Base-by-base conservation (phyloP, 2,888 invertebrate species). In the Margaritifera margaritifera region DNA sequence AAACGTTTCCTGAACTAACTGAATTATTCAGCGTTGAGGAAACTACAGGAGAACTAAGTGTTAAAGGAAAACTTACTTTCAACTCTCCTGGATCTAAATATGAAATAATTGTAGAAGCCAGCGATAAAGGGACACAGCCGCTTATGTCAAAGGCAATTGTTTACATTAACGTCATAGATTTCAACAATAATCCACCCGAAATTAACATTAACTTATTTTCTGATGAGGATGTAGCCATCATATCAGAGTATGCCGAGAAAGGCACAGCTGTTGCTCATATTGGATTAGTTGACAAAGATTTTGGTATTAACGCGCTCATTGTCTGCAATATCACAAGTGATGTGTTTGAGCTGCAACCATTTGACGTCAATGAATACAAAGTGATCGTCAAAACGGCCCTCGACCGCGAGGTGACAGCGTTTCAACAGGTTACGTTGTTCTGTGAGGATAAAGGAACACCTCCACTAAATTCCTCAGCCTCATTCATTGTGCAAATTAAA, bases 151-250 rank as follows among this genome's bases (percentile, higher is more conserved):
- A 83, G 64, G 76, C 82, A 8, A 75, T 80, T 20, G 82, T 86
- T n/a, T 75, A 73, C 54, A 77, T 84, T n/a, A 80, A 72, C 4
- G 94, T 98, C 15, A 95, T 96, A 84, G 90, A 90, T 71, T 96
- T 96, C 90, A 97, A 97, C 90, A 98, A 98, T 89, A 97, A 97
- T 89, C 97, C 97, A 6, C 97, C 98, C 0, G 92, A 95, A 53
- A 82, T 84, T 59, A 83, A 79, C 62, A 72, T 84, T 18, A 83
- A 84, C 71, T 67, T 84, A 31, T 77, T 86, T 67, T 82, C 84
- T 6, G 74, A 74, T 31, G 71, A 74, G 24, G 70, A 68, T 24
- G 76, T 78, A 6, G 86, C 82, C 8, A 69, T 71, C 11, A 76
- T 85, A 24, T 80, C 85, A 0, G 85, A 85, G 66, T 78, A 79